Evolutionary conservation across 2,113 vertebrate species (phyloP).

Genomic region (Dascyllus trimaculatus): DNA sequence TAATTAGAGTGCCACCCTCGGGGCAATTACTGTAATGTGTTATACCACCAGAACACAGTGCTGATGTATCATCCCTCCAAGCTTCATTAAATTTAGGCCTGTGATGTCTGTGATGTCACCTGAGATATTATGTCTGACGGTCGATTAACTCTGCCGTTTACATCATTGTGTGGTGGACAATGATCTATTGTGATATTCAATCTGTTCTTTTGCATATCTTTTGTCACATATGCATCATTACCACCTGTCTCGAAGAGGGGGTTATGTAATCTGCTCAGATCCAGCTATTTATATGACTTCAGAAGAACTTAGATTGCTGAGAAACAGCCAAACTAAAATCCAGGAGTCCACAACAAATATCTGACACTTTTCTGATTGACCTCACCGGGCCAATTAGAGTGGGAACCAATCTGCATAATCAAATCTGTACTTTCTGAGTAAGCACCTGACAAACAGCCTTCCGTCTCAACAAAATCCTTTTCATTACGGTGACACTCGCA

Average conservation of each 20-base stretch:
- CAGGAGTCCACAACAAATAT: slow-evolving; percentile 14
- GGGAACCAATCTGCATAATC: slow-evolving; percentile 57
- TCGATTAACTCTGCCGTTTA: slow-evolving; percentile 47
- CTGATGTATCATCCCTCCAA: slow-evolving; percentile 44
- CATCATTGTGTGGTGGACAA: slow-evolving; percentile 32
- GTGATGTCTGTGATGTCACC: slow-evolving; percentile 54
- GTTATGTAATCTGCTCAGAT: slow-evolving; percentile 12
- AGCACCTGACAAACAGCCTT: slow-evolving; percentile 61
- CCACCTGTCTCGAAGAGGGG: slow-evolving; percentile 3
- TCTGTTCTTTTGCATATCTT: slow-evolving; percentile 45
- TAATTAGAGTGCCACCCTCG: slow-evolving; percentile 42
- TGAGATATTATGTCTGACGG: slow-evolving; percentile 50
- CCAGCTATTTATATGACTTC: neutral
- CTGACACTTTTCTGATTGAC: slow-evolving; percentile 41
- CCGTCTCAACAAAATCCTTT: slow-evolving; percentile 60
- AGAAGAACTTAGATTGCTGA: slow-evolving; percentile 9
- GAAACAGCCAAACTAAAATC: neutral
- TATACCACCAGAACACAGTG: slow-evolving; percentile 36
- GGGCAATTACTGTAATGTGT: slow-evolving; percentile 41
- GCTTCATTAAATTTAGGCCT: slow-evolving; percentile 55
- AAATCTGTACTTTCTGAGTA: slow-evolving; percentile 56
- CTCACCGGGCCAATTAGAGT: slow-evolving; percentile 50
- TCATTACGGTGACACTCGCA: slow-evolving; percentile 53
- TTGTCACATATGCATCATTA: slow-evolving; percentile 50
- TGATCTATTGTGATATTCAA: slow-evolving; percentile 46